These are phyloP conservation scores for Slavum lentiscoides DNA, from an alignment of 2,888 invertebrate species.

Conservation along the genomic window DNA sequence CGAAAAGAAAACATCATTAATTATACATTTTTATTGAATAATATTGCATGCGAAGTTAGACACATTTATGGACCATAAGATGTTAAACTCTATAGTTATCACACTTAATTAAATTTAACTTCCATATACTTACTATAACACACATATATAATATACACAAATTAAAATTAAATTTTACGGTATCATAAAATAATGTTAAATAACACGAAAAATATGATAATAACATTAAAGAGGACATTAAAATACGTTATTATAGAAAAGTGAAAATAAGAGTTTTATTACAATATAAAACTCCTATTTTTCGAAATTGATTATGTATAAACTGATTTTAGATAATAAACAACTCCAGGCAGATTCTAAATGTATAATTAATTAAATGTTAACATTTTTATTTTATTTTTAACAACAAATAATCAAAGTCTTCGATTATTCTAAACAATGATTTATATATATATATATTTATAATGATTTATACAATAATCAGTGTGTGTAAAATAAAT, in stretches of 20 bases:
- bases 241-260: background rate
- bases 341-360: background rate
- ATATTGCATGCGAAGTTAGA: slow-evolving; percentile 23
- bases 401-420: background rate
- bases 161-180: slow-evolving; percentile 1
- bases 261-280: background rate
- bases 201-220: background rate
- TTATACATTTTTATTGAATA: slow-evolving; percentile 27
- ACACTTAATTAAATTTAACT: slow-evolving; percentile 20
- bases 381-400: background rate
- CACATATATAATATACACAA: background rate
- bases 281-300: background rate
- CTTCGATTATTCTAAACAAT: background rate
- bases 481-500: background rate
- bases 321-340: background rate
- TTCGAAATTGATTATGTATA: too few species aligned
- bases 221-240: background rate
- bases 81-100: slow-evolving; percentile 2
- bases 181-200: slow-evolving; percentile 3
- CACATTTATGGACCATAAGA: slow-evolving; percentile 20
- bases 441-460: too few species aligned
- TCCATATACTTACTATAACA: background rate
- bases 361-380: background rate
- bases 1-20: slow-evolving; percentile 12
- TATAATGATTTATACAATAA: too few species aligned